Percentiles rank a stretch among this genome's conserved stretches.
Conservation (phyloP, 2,888 invertebrate genomes). For the Taenaris catops region DNA sequence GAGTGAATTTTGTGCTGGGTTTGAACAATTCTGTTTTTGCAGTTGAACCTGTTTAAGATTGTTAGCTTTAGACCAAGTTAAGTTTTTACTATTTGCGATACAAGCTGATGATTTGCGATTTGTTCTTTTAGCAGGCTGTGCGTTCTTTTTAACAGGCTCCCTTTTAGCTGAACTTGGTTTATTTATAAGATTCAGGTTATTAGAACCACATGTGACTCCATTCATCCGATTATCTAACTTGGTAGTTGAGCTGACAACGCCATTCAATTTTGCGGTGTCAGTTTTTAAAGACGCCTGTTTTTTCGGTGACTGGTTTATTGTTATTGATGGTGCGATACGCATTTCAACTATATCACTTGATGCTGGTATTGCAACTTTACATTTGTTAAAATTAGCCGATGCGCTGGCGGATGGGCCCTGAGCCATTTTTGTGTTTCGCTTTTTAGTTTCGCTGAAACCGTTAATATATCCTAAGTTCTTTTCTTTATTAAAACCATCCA, state of each 20-base stretch:
- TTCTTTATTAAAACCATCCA: slow-evolving; percentile 46
- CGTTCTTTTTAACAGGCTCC: slow-evolving; percentile 45
- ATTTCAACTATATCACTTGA: slow-evolving; percentile 39
- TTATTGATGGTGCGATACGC: slow-evolving; percentile 46
- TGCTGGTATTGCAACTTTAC: slow-evolving; percentile 51
- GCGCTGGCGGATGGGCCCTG: slow-evolving; percentile 63
- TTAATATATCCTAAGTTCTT: slow-evolving; percentile 42
- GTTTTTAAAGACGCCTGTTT: slow-evolving; percentile 40
- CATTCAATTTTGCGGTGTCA: slow-evolving; percentile 48
- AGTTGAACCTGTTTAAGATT: slow-evolving; percentile 67
- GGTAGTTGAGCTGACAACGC: slow-evolving; percentile 64
- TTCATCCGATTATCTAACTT: slow-evolving; percentile 70
- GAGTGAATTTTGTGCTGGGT: slow-evolving; percentile 36
- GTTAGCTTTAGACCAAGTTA: slow-evolving; percentile 71
- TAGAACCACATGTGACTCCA: slow-evolving; percentile 68
- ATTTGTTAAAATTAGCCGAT: slow-evolving; percentile 31
- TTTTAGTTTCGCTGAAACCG: slow-evolving; percentile 50
- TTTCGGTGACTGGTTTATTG: slow-evolving; percentile 42
- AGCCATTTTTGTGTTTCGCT: slow-evolving; percentile 32
- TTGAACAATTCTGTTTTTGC: slow-evolving; percentile 63
- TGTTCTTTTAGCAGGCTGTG: slow-evolving; percentile 48
- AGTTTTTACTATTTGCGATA: slow-evolving; percentile 68
- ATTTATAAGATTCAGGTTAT: slow-evolving; percentile 53
- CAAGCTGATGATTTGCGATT: slow-evolving; percentile 70
- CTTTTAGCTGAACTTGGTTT: slow-evolving; percentile 49